Base-by-base conservation (phyloP, 2,797 vertebrate genomes). In the Acanthurus leucopareius region DNA sequence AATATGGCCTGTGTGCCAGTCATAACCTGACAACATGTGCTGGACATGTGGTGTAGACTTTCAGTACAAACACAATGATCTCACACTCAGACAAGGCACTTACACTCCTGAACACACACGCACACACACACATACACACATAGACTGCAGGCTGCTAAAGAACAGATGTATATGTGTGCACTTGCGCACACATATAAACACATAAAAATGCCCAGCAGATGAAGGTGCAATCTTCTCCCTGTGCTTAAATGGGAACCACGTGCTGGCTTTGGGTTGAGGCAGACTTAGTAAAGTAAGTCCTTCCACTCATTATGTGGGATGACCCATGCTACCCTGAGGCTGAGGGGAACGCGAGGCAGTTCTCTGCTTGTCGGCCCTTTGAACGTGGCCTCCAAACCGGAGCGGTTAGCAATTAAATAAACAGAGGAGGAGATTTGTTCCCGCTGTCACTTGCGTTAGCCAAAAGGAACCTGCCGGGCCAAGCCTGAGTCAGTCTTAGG, bases 241-340 rank as follows among this genome's bases (percentile, higher is more conserved):
- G 70, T 63, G 76, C 85, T 75, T 75, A 92, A 92, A 93, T 91
- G 79, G 82, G 81, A 93, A 92, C 89, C 92, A 92, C 83, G 86
- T 93, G 92, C 84, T 90, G 82, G 52, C 70, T 80, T 44, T 60
- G 69, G 75, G 72, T 82, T 64, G 84, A 81, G 67, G 79, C 80
- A 82, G 82, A 83, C 79, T 80, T 65, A 3, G 85, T 81, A 89
- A 91, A 91, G 85, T 91, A 93, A 94, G 92, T 91, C 91, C 90
- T 94, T 93, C 91, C 92, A 92, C 83, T 92, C 90, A 91, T 93
- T 92, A 93, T 88, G 86, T 80, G 85, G 89, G 90, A 86, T 92
- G 93, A 92, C 88, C 92, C 86, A 69, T 60, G 79, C 73, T 91
- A 73, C 83, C 90, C 86, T 48, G 77, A 83, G 80, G 86, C 83